Base-by-base conservation (phyloP, 2,888 invertebrate genomes). In the Torymus aiolomorphi region DNA sequence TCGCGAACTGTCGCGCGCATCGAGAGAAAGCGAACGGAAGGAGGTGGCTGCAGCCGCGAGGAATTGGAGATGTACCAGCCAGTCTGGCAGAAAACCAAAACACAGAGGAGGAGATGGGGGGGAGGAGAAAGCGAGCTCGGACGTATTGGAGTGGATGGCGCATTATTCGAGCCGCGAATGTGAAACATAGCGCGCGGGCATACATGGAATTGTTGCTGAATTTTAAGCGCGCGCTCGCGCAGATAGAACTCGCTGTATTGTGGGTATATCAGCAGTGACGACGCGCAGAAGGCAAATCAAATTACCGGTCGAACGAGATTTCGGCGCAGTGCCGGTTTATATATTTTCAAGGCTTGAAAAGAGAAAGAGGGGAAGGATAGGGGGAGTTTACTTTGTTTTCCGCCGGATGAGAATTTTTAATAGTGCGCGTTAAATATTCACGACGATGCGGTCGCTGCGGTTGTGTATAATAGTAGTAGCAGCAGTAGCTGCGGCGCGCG, bases 1-100 rank as follows among this genome's bases (percentile, higher is more conserved):
- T 16, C 59, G 59, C 59, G 16, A 18, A 16, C 14, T 14, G 16
- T 16, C n/a, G 59, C 59, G 59, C 56, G n/a, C 56, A 16, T 56
- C n/a, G 56, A 14, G 56, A 56, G n/a, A 56, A 56, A 56, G 56
- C 56, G 56, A 42, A 24, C 12, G 11, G 49, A 65, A 42, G 56
- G n/a, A 54, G n/a, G 18, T 31, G n/a, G 62, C 61, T 14, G 56
- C 61, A 42, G 42, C 42, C 42, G 42, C 42, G 76, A 67, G 78
- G 73, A 67, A 73, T 78, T 73, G 73, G 78, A 78, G 54, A 66
- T 73, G 78, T 54, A 78, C 67, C 78, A 78, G 78, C 49, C 14
- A 14, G 18, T 59, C 59, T 79, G 78, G 78, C 78, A 69, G 69
- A 70, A 74, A 79, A 79, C 74, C 78, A 79, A 79, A 79, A 79